Conservation (phyloP, 2,797 vertebrate genomes). For the Sebastes baramenuke region DNA sequence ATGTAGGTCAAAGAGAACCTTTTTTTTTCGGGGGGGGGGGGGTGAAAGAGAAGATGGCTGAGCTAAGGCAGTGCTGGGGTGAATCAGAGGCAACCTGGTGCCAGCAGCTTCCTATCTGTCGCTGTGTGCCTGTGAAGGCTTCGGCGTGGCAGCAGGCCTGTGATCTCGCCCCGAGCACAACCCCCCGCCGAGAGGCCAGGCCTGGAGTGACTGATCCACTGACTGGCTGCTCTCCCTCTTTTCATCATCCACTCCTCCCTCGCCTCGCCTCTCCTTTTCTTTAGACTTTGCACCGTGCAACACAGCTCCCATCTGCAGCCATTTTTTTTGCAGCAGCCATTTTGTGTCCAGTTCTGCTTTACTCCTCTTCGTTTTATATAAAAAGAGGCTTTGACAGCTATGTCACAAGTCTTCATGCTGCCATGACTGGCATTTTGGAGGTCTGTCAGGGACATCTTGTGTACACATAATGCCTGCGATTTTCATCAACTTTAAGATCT, state of each 20-base stretch:
- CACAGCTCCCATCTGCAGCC: conserved; percentile 67
- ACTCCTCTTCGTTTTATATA: conserved; percentile 54
- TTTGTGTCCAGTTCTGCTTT: conserved; percentile 62
- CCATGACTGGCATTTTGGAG: conserved; percentile 69
- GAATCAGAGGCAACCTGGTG: conserved; percentile 79
- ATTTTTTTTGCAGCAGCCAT: conserved; percentile 72
- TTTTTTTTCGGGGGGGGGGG: too few relatives aligned
- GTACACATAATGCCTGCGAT: conserved; percentile 59
- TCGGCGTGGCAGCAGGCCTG: conserved; percentile 86
- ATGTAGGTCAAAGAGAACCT: conserved; percentile 51
- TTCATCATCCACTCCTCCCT: conserved; percentile 54
- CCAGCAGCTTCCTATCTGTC: conserved; percentile 80
- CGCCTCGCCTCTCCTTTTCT: conserved; percentile 51
- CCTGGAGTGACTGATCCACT: conserved; percentile 85
- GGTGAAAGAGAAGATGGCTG: conserved; percentile 48
- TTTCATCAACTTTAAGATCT: conserved; percentile 56
- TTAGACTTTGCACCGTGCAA: conserved; percentile 56
- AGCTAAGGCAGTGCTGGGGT: conserved; percentile 60
- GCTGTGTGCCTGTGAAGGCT: conserved; percentile 91
- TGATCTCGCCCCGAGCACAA: conserved; percentile 86
- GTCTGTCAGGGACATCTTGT: conserved; percentile 71
- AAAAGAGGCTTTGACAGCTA: conserved; percentile 60
- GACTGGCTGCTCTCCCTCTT: conserved; percentile 69
- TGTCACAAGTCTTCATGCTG: conserved; percentile 55
- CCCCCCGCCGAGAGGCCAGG: conserved; percentile 87